Percentiles rank a stretch among this genome's conserved stretches.
Evolutionary conservation across 2,888 invertebrate species (phyloP).

Genomic region (Ramazzottius varieornatus): DNA sequence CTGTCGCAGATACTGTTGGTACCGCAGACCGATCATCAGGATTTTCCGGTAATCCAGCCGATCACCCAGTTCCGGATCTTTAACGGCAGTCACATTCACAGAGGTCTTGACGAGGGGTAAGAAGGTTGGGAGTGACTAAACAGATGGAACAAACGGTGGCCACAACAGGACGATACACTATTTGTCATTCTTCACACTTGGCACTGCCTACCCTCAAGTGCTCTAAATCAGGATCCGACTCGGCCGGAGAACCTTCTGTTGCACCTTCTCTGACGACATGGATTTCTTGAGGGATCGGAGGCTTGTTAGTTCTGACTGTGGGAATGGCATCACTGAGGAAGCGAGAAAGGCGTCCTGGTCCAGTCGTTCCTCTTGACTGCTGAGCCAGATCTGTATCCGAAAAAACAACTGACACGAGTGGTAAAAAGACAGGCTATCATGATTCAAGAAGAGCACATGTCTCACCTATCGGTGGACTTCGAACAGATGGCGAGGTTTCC

Average conservation of each 20-base stretch:
- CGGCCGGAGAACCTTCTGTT: background rate
- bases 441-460: background rate
- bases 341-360: background rate
- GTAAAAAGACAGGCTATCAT: background rate
- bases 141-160: slow-evolving; percentile 16
- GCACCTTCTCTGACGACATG: background rate
- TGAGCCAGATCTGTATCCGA: background rate
- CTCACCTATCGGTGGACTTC: background rate
- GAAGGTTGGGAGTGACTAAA: slow-evolving; percentile 53
- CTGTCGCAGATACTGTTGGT: slow-evolving; percentile 54
- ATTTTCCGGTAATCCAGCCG: slow-evolving; percentile 40
- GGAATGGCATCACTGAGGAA: background rate
- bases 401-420: background rate
- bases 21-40: slow-evolving; percentile 45
- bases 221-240: background rate
- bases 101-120: slow-evolving; percentile 72
- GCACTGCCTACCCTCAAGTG: background rate
- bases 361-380: too few relatives aligned
- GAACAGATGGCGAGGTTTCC: background rate
- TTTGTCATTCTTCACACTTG: background rate
- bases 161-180: background rate
- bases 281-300: background rate
- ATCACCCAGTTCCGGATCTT: slow-evolving; percentile 64
- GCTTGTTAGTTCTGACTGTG: background rate
- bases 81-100: slow-evolving; percentile 44